These are phyloP conservation scores for Drosophila navojoa DNA, from an alignment of 1,140 invertebrate genomes.

Conservation along the genomic window DNA sequence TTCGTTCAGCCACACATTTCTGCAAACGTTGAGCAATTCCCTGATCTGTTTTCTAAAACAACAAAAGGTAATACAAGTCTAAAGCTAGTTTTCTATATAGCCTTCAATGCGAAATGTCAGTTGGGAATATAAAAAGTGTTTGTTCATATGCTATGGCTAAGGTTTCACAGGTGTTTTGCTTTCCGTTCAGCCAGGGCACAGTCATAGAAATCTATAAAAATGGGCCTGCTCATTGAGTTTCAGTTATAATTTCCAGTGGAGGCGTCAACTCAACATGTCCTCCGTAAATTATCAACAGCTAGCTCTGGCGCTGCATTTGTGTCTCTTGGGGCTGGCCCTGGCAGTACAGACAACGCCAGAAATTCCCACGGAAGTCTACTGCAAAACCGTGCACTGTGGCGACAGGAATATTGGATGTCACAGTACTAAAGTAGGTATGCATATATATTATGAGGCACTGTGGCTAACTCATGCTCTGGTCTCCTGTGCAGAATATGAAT, in stretches of 20 bases:
- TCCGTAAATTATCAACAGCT: not conserved
- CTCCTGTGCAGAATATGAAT: constrained; percentile 20
- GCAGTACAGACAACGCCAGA: not conserved
- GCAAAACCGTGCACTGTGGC: constrained; percentile 27
- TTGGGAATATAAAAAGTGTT: too few relatives aligned
- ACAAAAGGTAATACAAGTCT: too few relatives aligned
- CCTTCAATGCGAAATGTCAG: too few relatives aligned
- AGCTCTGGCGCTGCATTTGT: not conserved
- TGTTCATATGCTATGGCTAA: too few relatives aligned
- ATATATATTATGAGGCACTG: not conserved
- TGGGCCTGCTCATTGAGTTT: too few relatives aligned
- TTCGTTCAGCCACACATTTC: too few relatives aligned
- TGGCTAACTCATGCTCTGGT: not conserved
- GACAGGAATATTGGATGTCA: constrained; percentile 21
- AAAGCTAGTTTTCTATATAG: too few relatives aligned
- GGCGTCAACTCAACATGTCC: constrained; percentile 11
- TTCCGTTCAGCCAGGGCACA: too few relatives aligned
- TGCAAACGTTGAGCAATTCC: too few relatives aligned
- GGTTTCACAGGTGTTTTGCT: constrained; percentile 6
- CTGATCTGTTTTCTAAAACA: too few relatives aligned
- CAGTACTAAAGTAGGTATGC: constrained; percentile 10
- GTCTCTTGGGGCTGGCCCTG: too few relatives aligned
- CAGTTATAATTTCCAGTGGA: not conserved
- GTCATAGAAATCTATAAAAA: constrained; percentile 11
- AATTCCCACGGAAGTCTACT: constrained; percentile 12